Conservation (phyloP, 1,140 invertebrate genomes). For the Akabosia matsudoensis region DNA sequence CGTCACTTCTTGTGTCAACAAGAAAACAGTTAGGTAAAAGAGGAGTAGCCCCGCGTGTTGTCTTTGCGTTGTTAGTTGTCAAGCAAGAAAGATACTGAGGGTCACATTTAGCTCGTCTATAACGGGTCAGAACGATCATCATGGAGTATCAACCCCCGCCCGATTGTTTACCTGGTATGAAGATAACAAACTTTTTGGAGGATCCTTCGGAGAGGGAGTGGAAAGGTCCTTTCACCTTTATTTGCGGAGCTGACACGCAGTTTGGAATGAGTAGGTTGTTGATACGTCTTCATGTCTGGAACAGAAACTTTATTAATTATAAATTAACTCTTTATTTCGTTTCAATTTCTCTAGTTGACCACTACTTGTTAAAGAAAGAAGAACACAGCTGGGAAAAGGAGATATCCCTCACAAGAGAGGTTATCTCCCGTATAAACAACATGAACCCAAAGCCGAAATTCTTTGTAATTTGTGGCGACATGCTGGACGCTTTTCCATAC, state of each 20-base stretch:
- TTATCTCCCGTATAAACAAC: slow-evolving; percentile 54
- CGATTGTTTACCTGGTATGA: neutral
- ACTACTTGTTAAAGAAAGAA: slow-evolving; percentile 50
- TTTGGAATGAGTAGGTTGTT: slow-evolving; percentile 53
- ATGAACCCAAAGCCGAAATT: slow-evolving; percentile 57
- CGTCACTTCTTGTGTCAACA: too few relatives aligned
- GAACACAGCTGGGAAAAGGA: slow-evolving; percentile 56
- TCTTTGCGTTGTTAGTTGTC: too few relatives aligned
- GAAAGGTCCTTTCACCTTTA: slow-evolving; percentile 52
- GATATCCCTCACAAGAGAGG: slow-evolving; percentile 51
- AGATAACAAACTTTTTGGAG: slow-evolving; percentile 25
- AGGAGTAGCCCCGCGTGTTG: too few relatives aligned
- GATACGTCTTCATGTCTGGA: neutral
- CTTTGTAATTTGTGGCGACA: slow-evolving; percentile 60
- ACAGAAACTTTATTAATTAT: neutral
- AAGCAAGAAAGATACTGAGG: neutral
- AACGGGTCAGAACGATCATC: neutral
- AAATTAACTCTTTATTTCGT: neutral
- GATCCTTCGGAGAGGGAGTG: slow-evolving; percentile 46
- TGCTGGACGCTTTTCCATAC: slow-evolving; percentile 56
- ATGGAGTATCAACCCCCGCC: slow-evolving; percentile 3
- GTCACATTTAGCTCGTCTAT: neutral
- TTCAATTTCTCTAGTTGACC: slow-evolving; percentile 46
- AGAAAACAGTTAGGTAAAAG: too few relatives aligned
- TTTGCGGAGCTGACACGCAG: slow-evolving; percentile 59